Evolutionary conservation across 1,140 invertebrate genomes (phyloP).

Genomic region (Drosophila littoralis): DNA sequence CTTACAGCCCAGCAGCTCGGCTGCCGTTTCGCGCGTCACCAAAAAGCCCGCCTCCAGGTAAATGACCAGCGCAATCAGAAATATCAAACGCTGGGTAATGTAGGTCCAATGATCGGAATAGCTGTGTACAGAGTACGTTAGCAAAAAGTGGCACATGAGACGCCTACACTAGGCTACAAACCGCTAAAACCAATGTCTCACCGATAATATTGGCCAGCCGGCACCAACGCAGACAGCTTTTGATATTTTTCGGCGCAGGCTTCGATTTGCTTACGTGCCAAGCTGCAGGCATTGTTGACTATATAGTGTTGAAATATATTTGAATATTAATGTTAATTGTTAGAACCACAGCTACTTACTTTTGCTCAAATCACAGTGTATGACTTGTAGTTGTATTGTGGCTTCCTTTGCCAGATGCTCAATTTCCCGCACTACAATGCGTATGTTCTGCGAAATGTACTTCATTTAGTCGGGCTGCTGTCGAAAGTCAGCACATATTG

Average conservation of each 20-base stretch:
- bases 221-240: constrained; percentile 87
- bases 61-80: constrained; percentile 90
- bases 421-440: constrained; percentile 88
- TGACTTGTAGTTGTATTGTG: constrained; percentile 88
- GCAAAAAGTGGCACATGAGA: constrained; percentile 79
- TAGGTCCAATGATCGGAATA: constrained; percentile 95
- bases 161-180: constrained; percentile 3
- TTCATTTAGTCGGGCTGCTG: background rate
- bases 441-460: constrained; percentile 87
- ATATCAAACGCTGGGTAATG: constrained; percentile 92
- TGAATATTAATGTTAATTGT: background rate
- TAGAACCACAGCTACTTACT: constrained; percentile 84
- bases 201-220: constrained; percentile 90
- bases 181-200: constrained; percentile 58
- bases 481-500: background rate
- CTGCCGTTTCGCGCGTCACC: constrained; percentile 89
- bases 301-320: background rate
- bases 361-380: constrained; percentile 88
- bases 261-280: constrained; percentile 86
- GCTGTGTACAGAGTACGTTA: constrained; percentile 84
- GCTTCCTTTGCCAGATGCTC: constrained; percentile 89
- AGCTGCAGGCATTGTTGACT: constrained; percentile 85
- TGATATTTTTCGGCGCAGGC: constrained; percentile 86
- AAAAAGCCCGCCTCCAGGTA: constrained; percentile 92
- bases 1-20: constrained; percentile 92